Conservation (phyloP, 1,140 invertebrate species). For the Caerostris extrusa region DNA sequence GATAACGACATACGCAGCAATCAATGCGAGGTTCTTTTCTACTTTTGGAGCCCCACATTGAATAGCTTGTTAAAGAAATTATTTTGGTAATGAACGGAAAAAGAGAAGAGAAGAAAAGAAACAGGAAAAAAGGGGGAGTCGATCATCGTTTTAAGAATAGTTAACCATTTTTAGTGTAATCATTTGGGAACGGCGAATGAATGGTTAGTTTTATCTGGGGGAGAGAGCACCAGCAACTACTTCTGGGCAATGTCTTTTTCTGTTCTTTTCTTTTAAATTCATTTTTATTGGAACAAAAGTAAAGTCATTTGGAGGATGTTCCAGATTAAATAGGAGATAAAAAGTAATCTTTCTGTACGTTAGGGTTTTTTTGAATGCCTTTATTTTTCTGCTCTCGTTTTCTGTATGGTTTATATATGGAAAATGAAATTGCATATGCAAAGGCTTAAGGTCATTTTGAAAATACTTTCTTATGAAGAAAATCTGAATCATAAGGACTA, state of each 20-base stretch:
- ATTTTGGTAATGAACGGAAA: constrained; percentile 27
- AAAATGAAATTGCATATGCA: too few relatives aligned
- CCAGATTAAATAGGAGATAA: constrained; percentile 3
- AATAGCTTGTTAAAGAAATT: constrained; percentile 46
- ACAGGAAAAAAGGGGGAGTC: neutral
- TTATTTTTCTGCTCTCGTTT: neutral
- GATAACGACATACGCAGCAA: neutral
- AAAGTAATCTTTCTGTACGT: constrained; percentile 38
- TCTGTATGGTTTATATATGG: neutral
- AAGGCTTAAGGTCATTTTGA: too few relatives aligned
- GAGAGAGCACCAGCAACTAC: neutral
- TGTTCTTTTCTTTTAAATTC: neutral
- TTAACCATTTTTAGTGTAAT: constrained; percentile 29
- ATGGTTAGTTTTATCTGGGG: constrained; percentile 14
- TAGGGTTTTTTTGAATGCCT: neutral
- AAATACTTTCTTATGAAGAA: too few relatives aligned
- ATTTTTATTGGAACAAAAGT: neutral
- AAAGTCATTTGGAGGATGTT: constrained; percentile 35
- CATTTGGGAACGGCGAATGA: constrained; percentile 3
- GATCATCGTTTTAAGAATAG: constrained; percentile 44
- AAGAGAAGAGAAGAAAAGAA: neutral
- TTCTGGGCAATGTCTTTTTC: neutral
- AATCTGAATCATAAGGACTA: too few relatives aligned
- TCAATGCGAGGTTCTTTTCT: constrained; percentile 7
- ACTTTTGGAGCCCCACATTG: neutral